Percentiles rank a stretch among this genome's conserved stretches.
Conservation (phyloP, 2,888 invertebrate genomes). For the Nomada ferruginata region DNA sequence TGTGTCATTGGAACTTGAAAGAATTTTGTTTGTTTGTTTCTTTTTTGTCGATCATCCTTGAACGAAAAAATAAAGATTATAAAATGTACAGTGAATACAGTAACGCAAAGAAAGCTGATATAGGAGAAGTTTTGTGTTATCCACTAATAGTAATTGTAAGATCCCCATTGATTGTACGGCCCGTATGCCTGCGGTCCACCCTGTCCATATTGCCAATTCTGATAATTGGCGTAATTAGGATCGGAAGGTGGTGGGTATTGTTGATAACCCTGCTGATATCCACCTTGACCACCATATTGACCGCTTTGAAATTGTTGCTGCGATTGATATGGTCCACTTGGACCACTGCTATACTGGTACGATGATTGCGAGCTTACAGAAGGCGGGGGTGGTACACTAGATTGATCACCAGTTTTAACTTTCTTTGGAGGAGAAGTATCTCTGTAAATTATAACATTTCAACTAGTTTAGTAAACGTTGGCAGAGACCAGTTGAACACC, state of each 20-base stretch:
- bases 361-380: slow-evolving; percentile 81
- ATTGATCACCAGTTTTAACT: slow-evolving; percentile 78
- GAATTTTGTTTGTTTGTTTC: slow-evolving; percentile 39
- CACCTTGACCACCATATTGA: slow-evolving; percentile 85
- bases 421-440: slow-evolving; percentile 82
- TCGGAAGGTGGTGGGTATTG: slow-evolving; percentile 83
- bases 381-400: slow-evolving; percentile 79
- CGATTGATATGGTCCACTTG: slow-evolving; percentile 82
- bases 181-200: slow-evolving; percentile 83
- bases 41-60: slow-evolving; percentile 36
- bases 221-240: slow-evolving; percentile 83
- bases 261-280: slow-evolving; percentile 85
- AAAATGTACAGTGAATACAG: slow-evolving; percentile 66
- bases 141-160: slow-evolving; percentile 82
- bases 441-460: slow-evolving; percentile 61
- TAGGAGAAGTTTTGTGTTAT: slow-evolving; percentile 31
- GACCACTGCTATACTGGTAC: slow-evolving; percentile 83
- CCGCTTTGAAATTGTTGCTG: slow-evolving; percentile 83
- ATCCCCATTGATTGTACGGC: slow-evolving; percentile 83
- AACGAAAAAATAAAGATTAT: slow-evolving; percentile 56
- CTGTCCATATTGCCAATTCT: slow-evolving; percentile 83
- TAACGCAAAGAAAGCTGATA: slow-evolving; percentile 56
- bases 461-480: not conserved
- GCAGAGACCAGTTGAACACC: not conserved
- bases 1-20: slow-evolving; percentile 58